Evolutionary conservation across 2,113 vertebrate species (phyloP).

Genomic region (Scophthalmus maximus): DNA sequence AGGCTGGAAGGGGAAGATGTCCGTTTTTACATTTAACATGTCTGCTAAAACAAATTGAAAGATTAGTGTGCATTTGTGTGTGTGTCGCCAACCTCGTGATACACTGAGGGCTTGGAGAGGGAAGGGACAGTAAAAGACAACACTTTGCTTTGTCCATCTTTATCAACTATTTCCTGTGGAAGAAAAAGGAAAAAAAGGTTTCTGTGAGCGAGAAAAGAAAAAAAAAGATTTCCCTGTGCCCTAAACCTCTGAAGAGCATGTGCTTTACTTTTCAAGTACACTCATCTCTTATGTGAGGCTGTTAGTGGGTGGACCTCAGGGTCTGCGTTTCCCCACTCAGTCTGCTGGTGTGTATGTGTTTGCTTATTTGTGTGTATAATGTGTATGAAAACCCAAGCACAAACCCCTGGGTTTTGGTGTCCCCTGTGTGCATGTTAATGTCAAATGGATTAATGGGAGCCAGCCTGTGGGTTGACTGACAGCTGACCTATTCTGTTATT

Average conservation of each 20-base stretch:
- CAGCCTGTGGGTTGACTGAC: slow-evolving; percentile 63
- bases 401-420: slow-evolving; percentile 34
- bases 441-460: slow-evolving; percentile 71
- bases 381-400: not conserved
- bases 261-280: slow-evolving; percentile 22
- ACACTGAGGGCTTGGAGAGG: slow-evolving; percentile 96
- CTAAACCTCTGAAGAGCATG: slow-evolving; percentile 15
- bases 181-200: slow-evolving; percentile 37
- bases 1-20: slow-evolving; percentile 80
- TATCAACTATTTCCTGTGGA: slow-evolving; percentile 95
- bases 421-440: slow-evolving; percentile 70
- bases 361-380: not conserved
- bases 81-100: slow-evolving; percentile 90
- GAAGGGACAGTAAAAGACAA: slow-evolving; percentile 96
- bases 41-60: not conserved
- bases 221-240: not conserved
- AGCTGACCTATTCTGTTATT: slow-evolving; percentile 81
- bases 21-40: slow-evolving; percentile 1
- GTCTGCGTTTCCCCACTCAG: slow-evolving; percentile 9
- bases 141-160: slow-evolving; percentile 94
- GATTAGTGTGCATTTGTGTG: not conserved
- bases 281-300: slow-evolving; percentile 34
- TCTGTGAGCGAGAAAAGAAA: slow-evolving; percentile 30
- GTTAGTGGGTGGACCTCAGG: slow-evolving; percentile 37
- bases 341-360: slow-evolving; percentile 1